These are phyloP conservation scores for Pantherophis alleghaniensis DNA, from an alignment of 2,797 vertebrate species.

Conservation along the genomic window DNA sequence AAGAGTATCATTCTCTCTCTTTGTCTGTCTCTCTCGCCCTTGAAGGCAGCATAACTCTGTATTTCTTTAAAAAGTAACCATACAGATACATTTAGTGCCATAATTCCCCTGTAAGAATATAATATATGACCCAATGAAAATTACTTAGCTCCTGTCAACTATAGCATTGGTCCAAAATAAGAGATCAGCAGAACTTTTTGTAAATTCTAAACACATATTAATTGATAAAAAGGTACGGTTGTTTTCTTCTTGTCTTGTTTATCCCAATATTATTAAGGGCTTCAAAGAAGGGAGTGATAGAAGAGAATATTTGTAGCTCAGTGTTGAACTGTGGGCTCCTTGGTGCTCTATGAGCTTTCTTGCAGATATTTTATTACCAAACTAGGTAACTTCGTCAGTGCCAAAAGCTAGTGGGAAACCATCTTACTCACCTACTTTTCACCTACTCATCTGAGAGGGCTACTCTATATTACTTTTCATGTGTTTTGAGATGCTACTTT, in stretches of 20 bases:
- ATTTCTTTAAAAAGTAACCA: not conserved
- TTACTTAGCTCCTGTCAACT: not conserved
- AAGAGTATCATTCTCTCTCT: not conserved
- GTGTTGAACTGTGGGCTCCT: not conserved
- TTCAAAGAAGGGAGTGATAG: not conserved
- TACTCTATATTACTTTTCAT: not conserved
- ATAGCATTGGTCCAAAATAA: not conserved
- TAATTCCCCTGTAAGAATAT: not conserved
- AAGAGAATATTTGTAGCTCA: not conserved
- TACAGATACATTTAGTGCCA: not conserved
- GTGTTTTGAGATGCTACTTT: not conserved
- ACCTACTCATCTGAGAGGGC: not conserved
- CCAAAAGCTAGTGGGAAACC: not conserved
- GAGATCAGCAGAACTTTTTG: not conserved
- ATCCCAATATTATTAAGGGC: not conserved
- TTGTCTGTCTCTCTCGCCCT: too few relatives aligned
- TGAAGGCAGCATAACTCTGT: not conserved
- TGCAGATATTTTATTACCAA: not conserved
- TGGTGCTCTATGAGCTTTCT: not conserved
- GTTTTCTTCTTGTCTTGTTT: not conserved
- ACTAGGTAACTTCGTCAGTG: not conserved
- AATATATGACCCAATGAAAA: not conserved
- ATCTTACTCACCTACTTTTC: not conserved
- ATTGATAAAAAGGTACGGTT: not conserved
- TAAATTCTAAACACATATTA: too few relatives aligned